These are phyloP conservation scores for Actenoides hombroni DNA, from an alignment of 2,113 vertebrate genomes.

Conservation along the genomic window DNA sequence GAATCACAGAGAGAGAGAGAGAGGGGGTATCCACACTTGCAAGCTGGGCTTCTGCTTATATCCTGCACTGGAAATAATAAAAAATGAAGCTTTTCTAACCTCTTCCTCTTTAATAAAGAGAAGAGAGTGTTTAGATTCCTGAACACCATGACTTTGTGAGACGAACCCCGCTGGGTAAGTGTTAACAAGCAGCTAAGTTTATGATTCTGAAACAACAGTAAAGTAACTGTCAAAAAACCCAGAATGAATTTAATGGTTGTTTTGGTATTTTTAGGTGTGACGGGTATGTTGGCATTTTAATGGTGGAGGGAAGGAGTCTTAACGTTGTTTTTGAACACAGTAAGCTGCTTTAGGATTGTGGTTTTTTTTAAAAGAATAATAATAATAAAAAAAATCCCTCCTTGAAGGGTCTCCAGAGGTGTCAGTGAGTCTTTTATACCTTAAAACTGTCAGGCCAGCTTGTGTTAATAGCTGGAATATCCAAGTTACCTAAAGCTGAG, in stretches of 20 bases:
- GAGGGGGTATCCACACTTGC: background rate
- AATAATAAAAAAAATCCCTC: background rate
- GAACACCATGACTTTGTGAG: background rate
- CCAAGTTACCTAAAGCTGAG: background rate
- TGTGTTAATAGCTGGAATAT: background rate
- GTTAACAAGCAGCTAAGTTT: background rate
- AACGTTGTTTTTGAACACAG: background rate
- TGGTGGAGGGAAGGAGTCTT: background rate
- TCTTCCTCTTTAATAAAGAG: background rate
- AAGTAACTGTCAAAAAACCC: background rate
- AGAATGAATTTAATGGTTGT: background rate
- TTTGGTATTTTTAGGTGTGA: background rate
- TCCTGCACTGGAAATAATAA: background rate
- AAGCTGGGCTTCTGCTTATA: background rate
- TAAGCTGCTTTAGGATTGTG: background rate
- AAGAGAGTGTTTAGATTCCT: background rate
- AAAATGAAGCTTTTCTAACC: background rate
- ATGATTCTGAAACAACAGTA: background rate
- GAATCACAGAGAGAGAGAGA: background rate
- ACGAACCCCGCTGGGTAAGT: background rate
- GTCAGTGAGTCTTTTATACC: background rate
- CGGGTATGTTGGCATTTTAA: background rate
- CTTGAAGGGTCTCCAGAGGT: background rate
- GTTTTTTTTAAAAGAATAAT: background rate
- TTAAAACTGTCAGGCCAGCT: background rate